These are phyloP conservation scores for Drosophila emarginata DNA, from an alignment of 2,888 invertebrate species.

Conservation along the genomic window DNA sequence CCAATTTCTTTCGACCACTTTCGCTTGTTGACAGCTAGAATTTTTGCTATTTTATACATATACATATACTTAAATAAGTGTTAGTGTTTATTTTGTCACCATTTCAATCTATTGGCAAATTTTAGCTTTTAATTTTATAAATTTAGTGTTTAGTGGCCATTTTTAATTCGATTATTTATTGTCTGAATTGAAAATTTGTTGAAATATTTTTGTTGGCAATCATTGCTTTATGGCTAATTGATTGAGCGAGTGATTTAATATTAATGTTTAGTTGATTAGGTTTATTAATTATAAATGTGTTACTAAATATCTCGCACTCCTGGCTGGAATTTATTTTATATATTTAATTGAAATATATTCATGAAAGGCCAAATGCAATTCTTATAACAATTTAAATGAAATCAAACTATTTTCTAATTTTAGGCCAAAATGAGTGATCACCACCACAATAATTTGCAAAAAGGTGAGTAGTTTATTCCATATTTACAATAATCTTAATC, in stretches of 20 bases:
- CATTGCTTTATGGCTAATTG: constrained; percentile 32
- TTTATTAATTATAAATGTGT: constrained; percentile 25
- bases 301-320: not conserved
- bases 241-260: constrained; percentile 34
- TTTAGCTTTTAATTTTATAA: constrained; percentile 35
- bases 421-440: constrained; percentile 83
- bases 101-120: constrained; percentile 39
- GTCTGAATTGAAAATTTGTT: constrained; percentile 31
- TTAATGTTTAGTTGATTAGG: constrained; percentile 22
- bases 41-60: constrained; percentile 29
- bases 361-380: no score
- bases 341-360: not conserved
- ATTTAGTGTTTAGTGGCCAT: constrained; percentile 10
- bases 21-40: constrained; percentile 50
- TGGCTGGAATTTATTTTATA: not conserved
- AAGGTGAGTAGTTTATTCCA: constrained; percentile 75
- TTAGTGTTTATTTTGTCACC: constrained; percentile 44
- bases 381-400: no score
- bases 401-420: constrained; percentile 14
- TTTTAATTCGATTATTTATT: constrained; percentile 38
- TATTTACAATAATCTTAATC: constrained; percentile 45
- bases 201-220: constrained; percentile 38
- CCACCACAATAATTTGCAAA: constrained; percentile 82
- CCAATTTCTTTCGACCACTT: constrained; percentile 42
- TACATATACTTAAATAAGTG: constrained; percentile 1